These are phyloP conservation scores for Ophion ellenae DNA, from an alignment of 2,888 invertebrate species.

Conservation along the genomic window DNA sequence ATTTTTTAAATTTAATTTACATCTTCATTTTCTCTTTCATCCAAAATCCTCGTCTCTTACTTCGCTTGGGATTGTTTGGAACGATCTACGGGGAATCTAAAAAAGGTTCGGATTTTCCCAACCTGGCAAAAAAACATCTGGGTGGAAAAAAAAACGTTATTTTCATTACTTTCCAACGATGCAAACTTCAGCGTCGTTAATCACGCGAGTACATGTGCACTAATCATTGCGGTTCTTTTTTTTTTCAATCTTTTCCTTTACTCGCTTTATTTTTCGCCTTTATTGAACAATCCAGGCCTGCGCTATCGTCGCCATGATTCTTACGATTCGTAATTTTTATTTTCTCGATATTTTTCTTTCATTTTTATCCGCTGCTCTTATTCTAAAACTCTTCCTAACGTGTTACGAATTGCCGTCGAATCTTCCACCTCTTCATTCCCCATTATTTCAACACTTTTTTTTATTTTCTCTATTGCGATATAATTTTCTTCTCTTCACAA, in stretches of 20 bases:
- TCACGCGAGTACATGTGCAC: conserved; percentile 70
- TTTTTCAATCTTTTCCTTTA: conserved; percentile 62
- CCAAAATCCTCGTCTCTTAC: no score
- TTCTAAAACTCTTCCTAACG: conserved; percentile 60
- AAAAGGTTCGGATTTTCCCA: no score
- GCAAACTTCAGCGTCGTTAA: conserved; percentile 41
- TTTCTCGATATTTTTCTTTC: conserved; percentile 56
- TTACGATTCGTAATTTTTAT: conserved; percentile 20
- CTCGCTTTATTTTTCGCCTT: conserved; percentile 43
- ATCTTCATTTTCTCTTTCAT: no score
- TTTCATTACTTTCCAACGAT: no score
- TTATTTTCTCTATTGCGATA: conserved; percentile 22
- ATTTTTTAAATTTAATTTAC: no score
- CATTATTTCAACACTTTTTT: conserved; percentile 41
- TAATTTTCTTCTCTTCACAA: conserved; percentile 37
- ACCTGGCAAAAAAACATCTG: no score
- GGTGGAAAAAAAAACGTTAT: no score
- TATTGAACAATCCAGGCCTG: conserved; percentile 68
- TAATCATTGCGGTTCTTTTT: conserved; percentile 67
- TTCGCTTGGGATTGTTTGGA: no score
- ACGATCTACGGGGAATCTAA: conserved; percentile 65
- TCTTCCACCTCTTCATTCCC: conserved; percentile 47
- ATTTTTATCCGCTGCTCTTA: conserved; percentile 27
- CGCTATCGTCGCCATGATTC: conserved; percentile 65
- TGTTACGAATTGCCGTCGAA: conserved; percentile 63